Conservation (phyloP, 2,888 invertebrate species). For the Dyspetes luteomarginatus region DNA sequence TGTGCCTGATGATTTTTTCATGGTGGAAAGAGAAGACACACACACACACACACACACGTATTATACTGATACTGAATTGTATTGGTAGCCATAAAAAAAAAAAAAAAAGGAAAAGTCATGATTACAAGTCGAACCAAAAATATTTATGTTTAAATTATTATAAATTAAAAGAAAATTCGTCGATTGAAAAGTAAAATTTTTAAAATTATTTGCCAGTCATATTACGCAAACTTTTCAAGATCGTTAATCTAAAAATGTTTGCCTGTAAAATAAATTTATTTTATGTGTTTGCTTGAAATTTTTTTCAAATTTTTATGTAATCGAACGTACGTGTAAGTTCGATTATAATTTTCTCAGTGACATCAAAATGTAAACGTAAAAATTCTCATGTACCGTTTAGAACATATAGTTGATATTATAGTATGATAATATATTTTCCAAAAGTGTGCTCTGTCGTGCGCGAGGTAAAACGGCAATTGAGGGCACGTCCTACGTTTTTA, state of each 20-base stretch:
- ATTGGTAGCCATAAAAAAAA: conserved; percentile 33
- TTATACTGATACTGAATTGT: conserved; percentile 24
- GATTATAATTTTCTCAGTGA: conserved; percentile 41
- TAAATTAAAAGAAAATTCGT: conserved; percentile 8
- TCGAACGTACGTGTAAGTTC: not conserved
- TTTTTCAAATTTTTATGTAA: not conserved
- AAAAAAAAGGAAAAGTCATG: conserved; percentile 27
- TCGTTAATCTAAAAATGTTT: conserved; percentile 11
- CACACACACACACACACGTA: not conserved
- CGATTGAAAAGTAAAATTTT: not conserved
- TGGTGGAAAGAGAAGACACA: not conserved
- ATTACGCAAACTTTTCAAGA: conserved; percentile 15
- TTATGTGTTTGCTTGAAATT: not conserved
- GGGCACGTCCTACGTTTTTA: conserved; percentile 49
- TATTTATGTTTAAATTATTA: conserved; percentile 8
- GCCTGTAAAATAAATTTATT: not conserved
- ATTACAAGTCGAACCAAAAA: conserved; percentile 34
- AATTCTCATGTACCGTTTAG: conserved; percentile 17
- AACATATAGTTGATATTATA: conserved; percentile 58
- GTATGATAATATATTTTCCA: conserved; percentile 66
- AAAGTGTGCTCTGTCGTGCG: conserved; percentile 57
- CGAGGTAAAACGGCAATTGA: conserved; percentile 21
- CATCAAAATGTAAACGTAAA: conserved; percentile 43
- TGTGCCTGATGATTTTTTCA: too few species aligned
- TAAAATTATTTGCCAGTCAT: conserved; percentile 27